Conservation (phyloP, 1,140 invertebrate species). For the Cyclina sinensis region DNA sequence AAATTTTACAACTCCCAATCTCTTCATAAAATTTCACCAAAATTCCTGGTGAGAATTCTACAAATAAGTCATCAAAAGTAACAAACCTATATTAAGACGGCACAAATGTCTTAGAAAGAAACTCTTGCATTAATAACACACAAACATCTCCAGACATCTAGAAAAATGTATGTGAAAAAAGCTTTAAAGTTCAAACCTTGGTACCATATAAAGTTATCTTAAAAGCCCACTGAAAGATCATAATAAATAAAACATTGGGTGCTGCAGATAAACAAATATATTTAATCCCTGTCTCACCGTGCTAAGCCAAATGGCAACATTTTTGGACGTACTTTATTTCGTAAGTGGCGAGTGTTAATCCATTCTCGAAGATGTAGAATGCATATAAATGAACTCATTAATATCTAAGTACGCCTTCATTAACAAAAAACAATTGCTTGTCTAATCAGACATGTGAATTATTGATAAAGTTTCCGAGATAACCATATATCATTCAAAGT, state of each 20-base stretch:
- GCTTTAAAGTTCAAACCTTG: too few relatives aligned
- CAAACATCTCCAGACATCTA: too few relatives aligned
- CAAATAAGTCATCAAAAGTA: too few relatives aligned
- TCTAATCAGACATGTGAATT: conserved; percentile 35
- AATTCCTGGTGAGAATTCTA: too few relatives aligned
- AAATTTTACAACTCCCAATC: too few relatives aligned
- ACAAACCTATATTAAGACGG: too few relatives aligned
- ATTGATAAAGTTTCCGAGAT: conserved; percentile 14
- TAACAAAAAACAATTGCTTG: conserved; percentile 42
- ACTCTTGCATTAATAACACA: too few relatives aligned
- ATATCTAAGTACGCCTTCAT: conserved; percentile 36
- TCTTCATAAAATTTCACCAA: too few relatives aligned
- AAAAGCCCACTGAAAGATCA: neutral
- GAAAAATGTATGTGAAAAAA: too few relatives aligned
- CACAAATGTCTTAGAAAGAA: too few relatives aligned
- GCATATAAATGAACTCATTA: conserved; percentile 58
- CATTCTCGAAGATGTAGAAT: conserved; percentile 13
- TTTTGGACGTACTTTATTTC: neutral
- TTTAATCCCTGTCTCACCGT: neutral
- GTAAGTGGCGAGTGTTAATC: neutral
- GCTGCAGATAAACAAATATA: neutral
- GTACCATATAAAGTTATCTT: too few relatives aligned
- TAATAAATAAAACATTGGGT: conserved; percentile 7
- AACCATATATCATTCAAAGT: neutral
- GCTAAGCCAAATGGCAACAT: conserved; percentile 26